Base-by-base conservation (phyloP, 2,113 vertebrate genomes). In the Phalacrocorax brasilianus region DNA sequence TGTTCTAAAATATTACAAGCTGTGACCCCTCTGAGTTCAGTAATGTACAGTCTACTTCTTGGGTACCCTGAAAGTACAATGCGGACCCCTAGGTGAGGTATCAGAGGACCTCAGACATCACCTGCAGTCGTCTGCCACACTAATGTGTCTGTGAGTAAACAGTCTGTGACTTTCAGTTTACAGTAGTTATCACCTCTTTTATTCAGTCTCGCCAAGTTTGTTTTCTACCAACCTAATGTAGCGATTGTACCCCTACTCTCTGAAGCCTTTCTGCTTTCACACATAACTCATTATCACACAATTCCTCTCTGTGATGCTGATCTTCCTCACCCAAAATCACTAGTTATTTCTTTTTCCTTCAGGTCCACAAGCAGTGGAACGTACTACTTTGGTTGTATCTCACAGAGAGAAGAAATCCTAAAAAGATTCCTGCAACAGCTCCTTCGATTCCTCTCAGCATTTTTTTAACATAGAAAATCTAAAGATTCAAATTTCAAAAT, bases 61-160 rank as follows among this genome's bases (percentile, higher is more conserved):
- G 0, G 4, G 11, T 52, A 35, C 7, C 15, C 20, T n/a, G 42
- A 77, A 40, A 73, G 77, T 35, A 50, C 35, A 67, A 33, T 18
- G 18, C 0, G 1, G 24, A 80, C 5, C 18, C 23, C 7, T 2
- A 1, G 14, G 2, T 45, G 35, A 62, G 14, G 17, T 65, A n/a
- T 32, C 50, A 55, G 44, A 61, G 40, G 23, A 85, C 17, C 32
- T 77, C 65, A 72, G 47, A 67, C 6, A 32, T 72, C 32, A 32
- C 30, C 8, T 61, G 5, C 61, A 55, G 9, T 45, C 17, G 32
- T n/a, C 45, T 72, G 21, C 26, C 20, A 32, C 0, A 0, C 5
- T 50, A 72, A 59, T 1, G 7, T 35, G 8, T 33, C 50, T 3
- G 0, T 28, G 15, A 74, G 5, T 12, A 45, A 55, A 8, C 3